Conservation (phyloP, 2,888 invertebrate genomes). For the Meteorus colon region DNA sequence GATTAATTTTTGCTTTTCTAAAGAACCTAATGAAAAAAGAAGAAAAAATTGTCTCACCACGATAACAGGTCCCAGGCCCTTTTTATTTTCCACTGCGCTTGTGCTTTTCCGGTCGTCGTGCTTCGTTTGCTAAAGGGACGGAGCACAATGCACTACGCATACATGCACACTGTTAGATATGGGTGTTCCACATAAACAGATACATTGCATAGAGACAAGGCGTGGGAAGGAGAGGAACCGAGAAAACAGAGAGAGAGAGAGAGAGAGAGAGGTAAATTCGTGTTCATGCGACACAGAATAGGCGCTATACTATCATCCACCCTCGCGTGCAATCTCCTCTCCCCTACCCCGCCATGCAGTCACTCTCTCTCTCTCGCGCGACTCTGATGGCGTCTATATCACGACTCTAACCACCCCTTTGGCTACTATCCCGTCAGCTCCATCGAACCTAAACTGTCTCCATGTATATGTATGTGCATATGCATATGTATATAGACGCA, state of each 20-base stretch:
- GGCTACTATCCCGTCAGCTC: not conserved
- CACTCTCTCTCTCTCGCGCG: not conserved
- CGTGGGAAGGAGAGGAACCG: slow-evolving; percentile 12
- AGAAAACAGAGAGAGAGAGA: slow-evolving; percentile 30
- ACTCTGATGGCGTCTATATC: not conserved
- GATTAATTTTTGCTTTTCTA: not conserved
- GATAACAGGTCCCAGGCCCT: slow-evolving; percentile 35
- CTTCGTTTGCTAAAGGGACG: slow-evolving; percentile 47
- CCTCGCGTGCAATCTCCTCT: slow-evolving; percentile 28
- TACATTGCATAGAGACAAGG: not conserved
- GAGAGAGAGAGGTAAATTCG: slow-evolving; percentile 13
- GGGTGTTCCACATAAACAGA: slow-evolving; percentile 25
- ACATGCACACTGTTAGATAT: slow-evolving; percentile 27
- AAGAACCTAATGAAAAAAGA: not conserved
- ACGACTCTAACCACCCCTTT: not conserved
- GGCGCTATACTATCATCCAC: slow-evolving; percentile 28
- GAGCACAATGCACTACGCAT: slow-evolving; percentile 46
- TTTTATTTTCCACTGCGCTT: slow-evolving; percentile 47
- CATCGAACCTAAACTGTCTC: not conserved
- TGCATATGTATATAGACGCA: not conserved
- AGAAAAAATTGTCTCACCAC: slow-evolving; percentile 5
- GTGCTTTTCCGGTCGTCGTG: slow-evolving; percentile 52
- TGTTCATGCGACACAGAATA: slow-evolving; percentile 33
- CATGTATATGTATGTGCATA: not conserved
- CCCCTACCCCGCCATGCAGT: slow-evolving; percentile 19